Percentiles rank a stretch among this genome's conserved stretches.
Evolutionary conservation across 2,113 vertebrate species (phyloP).

Genomic region (Zosterops lateralis): DNA sequence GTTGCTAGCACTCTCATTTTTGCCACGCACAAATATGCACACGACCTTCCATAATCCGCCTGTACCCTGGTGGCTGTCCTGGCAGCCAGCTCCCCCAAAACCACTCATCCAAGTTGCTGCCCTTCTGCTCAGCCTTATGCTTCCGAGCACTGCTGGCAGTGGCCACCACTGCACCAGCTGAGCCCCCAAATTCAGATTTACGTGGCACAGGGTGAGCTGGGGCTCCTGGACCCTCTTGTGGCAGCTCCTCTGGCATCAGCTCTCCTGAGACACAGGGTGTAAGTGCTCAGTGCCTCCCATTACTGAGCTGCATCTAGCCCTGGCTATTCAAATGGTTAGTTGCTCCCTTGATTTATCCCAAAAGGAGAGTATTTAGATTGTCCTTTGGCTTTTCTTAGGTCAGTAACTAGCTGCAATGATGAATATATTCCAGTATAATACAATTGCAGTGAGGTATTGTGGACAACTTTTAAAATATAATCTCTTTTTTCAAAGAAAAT

Average conservation of each 20-base stretch:
- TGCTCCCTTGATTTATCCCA: background rate
- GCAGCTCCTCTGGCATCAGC: background rate
- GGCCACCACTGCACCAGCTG: background rate
- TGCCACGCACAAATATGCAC: rapidly evolving
- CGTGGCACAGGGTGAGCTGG: rapidly evolving
- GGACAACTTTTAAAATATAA: background rate
- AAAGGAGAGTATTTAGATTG: background rate
- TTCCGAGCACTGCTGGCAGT: background rate
- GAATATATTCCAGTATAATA: background rate
- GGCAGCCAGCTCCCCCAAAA: background rate
- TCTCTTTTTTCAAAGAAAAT: background rate
- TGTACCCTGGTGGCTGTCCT: rapidly evolving
- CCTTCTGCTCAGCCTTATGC: conserved; percentile 21
- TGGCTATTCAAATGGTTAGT: background rate
- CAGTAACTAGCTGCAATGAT: background rate
- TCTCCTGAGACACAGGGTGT: background rate
- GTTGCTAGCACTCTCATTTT: background rate
- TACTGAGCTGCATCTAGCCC: background rate
- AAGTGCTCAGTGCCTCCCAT: background rate
- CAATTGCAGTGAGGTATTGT: background rate
- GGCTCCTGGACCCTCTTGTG: background rate
- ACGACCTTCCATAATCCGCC: background rate
- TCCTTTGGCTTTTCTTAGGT: background rate
- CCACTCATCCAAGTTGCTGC: background rate
- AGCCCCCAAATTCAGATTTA: background rate